A percentile compares a stretch with the other conserved stretches of the same genome.
phyloP scores from a whole-genome alignment of 2,888 invertebrate genomes.

The Pyrrhosoma nymphula region DNA sequence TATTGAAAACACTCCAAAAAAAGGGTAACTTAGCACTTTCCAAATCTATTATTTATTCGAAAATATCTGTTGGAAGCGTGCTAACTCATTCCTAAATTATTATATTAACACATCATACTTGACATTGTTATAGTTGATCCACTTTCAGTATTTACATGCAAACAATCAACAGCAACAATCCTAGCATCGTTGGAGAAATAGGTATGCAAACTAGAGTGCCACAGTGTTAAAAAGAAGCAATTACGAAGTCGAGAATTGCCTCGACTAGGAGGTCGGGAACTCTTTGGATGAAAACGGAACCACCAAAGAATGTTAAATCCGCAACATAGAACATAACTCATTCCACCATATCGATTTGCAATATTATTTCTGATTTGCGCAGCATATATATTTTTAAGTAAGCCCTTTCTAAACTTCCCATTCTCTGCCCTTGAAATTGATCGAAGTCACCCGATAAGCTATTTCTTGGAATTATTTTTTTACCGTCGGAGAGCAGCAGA shows the following conservation, averaged over 20 bases:
- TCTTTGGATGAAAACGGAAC: neutral
- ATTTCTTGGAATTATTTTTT: conserved; percentile 2
- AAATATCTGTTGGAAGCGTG: no score
- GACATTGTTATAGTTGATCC: no score
- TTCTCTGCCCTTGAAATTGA: neutral
- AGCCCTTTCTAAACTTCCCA: neutral
- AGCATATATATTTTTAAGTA: neutral
- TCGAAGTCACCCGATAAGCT: neutral
- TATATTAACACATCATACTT: no score
- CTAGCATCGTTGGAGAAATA: no score
- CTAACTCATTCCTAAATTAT: no score
- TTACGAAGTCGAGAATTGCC: no score
- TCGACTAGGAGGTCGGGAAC: neutral
- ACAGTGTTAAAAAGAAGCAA: neutral
- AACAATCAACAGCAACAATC: no score
- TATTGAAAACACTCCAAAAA: no score
- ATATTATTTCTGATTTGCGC: neutral
- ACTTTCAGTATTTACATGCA: no score
- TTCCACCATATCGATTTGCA: neutral
- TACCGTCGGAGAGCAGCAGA: neutral
- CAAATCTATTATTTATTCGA: no score
- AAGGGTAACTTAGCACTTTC: no score
- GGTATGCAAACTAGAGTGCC: no score
- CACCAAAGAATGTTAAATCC: neutral
- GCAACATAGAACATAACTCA: neutral